Conservation (phyloP, 1,140 invertebrate species). For the Phocides pigmalion region DNA sequence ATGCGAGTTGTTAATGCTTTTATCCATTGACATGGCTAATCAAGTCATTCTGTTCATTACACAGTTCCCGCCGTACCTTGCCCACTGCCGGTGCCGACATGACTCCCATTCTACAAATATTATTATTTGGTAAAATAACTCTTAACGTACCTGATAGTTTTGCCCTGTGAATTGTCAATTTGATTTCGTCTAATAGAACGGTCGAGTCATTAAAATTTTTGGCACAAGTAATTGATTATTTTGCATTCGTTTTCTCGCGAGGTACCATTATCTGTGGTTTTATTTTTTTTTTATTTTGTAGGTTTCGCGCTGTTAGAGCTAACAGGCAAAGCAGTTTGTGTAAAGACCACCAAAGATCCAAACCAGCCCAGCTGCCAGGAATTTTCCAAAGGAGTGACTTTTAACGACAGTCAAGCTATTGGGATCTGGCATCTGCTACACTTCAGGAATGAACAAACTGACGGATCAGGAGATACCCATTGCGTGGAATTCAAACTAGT, state of each 20-base stretch:
- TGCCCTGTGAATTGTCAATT: neutral
- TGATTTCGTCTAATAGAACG: neutral
- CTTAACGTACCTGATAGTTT: neutral
- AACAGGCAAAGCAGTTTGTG: slow-evolving; percentile 28
- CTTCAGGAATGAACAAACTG: slow-evolving; percentile 57
- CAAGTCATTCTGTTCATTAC: slow-evolving; percentile 71
- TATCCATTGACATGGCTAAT: slow-evolving; percentile 64
- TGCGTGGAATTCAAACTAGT: slow-evolving; percentile 62
- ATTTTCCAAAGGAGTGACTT: slow-evolving; percentile 58
- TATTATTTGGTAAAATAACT: slow-evolving; percentile 47
- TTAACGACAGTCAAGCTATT: slow-evolving; percentile 62
- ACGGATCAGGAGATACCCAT: slow-evolving; percentile 57
- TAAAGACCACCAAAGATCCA: slow-evolving; percentile 51
- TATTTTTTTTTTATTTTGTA: too few species aligned
- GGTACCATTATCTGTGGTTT: too few species aligned
- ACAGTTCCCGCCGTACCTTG: slow-evolving; percentile 40
- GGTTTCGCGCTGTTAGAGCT: slow-evolving; percentile 34
- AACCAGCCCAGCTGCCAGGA: slow-evolving; percentile 59
- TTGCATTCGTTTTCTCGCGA: too few species aligned
- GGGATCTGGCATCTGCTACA: slow-evolving; percentile 70
- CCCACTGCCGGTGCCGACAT: slow-evolving; percentile 46
- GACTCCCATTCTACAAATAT: slow-evolving; percentile 44
- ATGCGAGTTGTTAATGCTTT: slow-evolving; percentile 54
- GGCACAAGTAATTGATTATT: too few species aligned
- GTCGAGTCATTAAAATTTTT: neutral